phyloP scores from a whole-genome alignment of 2,113 vertebrate genomes.

The Lasiurus borealis region DNA sequence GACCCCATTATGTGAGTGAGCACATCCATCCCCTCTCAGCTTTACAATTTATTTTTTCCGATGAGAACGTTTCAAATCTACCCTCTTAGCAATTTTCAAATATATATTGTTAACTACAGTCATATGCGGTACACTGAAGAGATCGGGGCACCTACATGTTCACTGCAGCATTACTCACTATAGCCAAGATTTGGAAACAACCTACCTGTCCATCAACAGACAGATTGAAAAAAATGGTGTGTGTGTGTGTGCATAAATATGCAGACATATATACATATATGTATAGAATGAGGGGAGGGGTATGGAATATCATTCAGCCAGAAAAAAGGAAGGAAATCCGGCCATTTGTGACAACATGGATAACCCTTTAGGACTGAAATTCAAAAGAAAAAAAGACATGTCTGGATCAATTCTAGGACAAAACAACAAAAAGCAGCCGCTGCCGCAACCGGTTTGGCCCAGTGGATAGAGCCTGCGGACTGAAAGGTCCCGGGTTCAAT shows the following conservation, averaged over 20 bases:
- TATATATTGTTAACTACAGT: neutral
- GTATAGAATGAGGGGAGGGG: neutral
- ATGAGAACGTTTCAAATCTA: neutral
- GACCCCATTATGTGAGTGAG: neutral
- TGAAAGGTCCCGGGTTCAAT: no score
- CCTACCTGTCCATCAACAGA: neutral
- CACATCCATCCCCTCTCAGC: neutral
- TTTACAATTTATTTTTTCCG: neutral
- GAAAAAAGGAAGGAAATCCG: neutral
- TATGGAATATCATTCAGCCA: neutral
- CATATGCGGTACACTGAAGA: accelerated
- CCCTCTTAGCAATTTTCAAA: neutral
- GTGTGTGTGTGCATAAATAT: neutral
- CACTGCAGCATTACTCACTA: neutral
- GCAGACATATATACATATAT: neutral
- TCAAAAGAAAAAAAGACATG: neutral
- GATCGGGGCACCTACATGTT: neutral
- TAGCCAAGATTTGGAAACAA: neutral
- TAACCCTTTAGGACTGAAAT: no score
- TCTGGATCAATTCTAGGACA: neutral
- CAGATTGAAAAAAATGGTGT: neutral
- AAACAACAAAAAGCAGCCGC: neutral
- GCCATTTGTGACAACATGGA: neutral
- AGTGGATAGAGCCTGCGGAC: no score
- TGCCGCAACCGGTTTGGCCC: no score